Percentiles rank a stretch among this genome's conserved stretches.
Evolutionary conservation across 2,113 vertebrate genomes (phyloP).

Genomic region (Hippopotamus amphibius): DNA sequence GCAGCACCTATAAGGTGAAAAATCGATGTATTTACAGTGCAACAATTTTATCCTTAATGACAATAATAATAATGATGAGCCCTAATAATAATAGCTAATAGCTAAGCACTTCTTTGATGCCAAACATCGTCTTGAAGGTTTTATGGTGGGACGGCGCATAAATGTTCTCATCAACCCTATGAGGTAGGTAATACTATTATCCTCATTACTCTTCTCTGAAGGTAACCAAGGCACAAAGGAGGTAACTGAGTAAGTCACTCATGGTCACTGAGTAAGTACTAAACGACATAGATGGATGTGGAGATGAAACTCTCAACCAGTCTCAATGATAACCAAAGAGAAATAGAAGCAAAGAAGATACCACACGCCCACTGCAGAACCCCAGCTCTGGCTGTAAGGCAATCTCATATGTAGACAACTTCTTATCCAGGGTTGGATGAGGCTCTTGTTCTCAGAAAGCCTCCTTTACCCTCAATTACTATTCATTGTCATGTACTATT

Average conservation of each 20-base stretch:
- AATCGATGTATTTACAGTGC: background rate
- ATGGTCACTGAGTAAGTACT: background rate
- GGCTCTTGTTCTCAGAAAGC: background rate
- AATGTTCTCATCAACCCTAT: background rate
- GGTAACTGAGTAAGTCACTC: background rate
- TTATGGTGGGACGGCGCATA: background rate
- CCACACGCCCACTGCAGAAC: too few relatives aligned
- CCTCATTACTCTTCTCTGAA: background rate
- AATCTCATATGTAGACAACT: rapidly evolving
- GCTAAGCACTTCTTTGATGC: background rate
- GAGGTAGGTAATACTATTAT: background rate
- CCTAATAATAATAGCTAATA: background rate
- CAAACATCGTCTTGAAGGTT: background rate
- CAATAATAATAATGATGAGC: background rate
- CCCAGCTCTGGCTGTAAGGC: background rate
- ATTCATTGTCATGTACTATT: background rate
- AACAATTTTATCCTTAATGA: background rate
- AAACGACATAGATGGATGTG: background rate
- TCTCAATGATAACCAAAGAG: background rate
- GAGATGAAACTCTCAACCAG: background rate
- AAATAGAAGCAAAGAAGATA: background rate
- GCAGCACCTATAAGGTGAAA: background rate
- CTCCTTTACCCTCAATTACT: background rate
- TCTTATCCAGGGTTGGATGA: background rate
- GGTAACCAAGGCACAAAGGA: background rate